A percentile compares a stretch with the other conserved stretches of the same genome.
These are phyloP conservation scores for Huso huso DNA, from an alignment of 2,797 vertebrate species.

Conservation along the genomic window DNA sequence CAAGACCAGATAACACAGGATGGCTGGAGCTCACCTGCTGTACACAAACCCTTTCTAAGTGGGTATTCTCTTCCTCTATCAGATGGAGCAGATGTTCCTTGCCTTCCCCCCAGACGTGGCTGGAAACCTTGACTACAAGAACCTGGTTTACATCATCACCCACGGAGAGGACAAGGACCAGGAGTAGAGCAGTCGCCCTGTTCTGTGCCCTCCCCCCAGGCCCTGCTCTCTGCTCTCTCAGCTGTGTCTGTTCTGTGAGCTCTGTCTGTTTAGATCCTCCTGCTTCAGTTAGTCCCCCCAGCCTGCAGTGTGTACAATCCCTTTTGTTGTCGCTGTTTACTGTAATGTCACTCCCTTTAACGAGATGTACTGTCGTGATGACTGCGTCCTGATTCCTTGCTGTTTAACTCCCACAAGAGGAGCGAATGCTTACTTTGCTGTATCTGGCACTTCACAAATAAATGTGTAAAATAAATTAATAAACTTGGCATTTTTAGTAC, in stretches of 20 bases:
- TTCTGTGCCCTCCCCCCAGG: neutral
- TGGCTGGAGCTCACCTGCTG: too few species aligned
- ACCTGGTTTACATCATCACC: slow-evolving; percentile 81
- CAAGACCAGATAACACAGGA: too few species aligned
- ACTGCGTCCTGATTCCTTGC: too few species aligned
- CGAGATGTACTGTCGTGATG: too few species aligned
- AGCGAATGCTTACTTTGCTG: neutral
- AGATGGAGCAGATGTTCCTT: slow-evolving; percentile 85
- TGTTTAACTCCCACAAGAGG: too few species aligned
- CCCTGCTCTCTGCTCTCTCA: neutral
- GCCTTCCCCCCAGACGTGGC: slow-evolving; percentile 82
- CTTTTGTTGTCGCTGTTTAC: neutral
- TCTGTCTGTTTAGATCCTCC: neutral
- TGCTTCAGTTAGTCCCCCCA: neutral
- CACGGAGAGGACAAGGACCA: slow-evolving; percentile 85
- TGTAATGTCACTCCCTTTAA: neutral
- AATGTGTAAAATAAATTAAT: neutral
- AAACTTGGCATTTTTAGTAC: accelerated
- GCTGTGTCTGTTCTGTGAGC: neutral
- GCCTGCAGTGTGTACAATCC: neutral
- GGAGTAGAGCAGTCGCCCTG: slow-evolving; percentile 28
- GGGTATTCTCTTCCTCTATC: neutral
- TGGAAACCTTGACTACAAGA: slow-evolving; percentile 84
- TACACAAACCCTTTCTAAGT: neutral
- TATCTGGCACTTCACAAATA: neutral